Percentiles rank a stretch among this genome's conserved stretches.
phyloP scores from a whole-genome alignment of 2,113 vertebrate genomes.

The Odontesthes bonariensis region DNA sequence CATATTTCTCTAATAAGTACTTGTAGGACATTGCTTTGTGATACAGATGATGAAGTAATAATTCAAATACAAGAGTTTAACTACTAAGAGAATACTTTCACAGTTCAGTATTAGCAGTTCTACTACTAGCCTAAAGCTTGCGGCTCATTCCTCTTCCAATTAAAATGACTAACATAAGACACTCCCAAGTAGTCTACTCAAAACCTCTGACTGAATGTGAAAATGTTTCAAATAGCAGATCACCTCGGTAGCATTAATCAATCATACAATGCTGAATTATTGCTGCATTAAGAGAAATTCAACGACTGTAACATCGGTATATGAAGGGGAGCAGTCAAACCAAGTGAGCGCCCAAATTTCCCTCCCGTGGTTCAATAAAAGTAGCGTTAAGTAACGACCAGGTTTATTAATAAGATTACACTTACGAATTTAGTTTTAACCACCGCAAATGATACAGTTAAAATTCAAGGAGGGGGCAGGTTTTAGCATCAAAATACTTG shows the following conservation, averaged over 20 bases:
- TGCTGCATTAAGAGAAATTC: not conserved
- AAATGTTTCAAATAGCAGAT: not conserved
- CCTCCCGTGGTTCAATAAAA: slow-evolving; percentile 69
- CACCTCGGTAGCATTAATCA: too few relatives aligned
- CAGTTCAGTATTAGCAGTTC: too few relatives aligned
- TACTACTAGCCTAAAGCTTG: too few relatives aligned
- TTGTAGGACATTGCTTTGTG: too few relatives aligned
- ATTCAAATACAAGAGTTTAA: too few relatives aligned
- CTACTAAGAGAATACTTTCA: too few relatives aligned
- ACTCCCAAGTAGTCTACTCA: slow-evolving; percentile 16
- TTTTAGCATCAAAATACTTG: not conserved
- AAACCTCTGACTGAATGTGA: not conserved
- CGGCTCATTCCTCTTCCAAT: too few relatives aligned
- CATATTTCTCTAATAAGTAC: too few relatives aligned
- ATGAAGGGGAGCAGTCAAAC: slow-evolving; percentile 18
- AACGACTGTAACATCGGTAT: not conserved
- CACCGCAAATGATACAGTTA: not conserved
- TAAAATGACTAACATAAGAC: slow-evolving; percentile 17
- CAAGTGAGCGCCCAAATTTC: slow-evolving; percentile 81
- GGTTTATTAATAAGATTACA: not conserved
- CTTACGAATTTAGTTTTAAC: not conserved
- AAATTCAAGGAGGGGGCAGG: rapidly evolving
- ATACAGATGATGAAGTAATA: too few relatives aligned
- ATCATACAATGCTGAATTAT: not conserved
- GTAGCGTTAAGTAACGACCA: not conserved